These are phyloP conservation scores for Tenualosa ilisha DNA, from an alignment of 2,797 vertebrate species.

Conservation along the genomic window DNA sequence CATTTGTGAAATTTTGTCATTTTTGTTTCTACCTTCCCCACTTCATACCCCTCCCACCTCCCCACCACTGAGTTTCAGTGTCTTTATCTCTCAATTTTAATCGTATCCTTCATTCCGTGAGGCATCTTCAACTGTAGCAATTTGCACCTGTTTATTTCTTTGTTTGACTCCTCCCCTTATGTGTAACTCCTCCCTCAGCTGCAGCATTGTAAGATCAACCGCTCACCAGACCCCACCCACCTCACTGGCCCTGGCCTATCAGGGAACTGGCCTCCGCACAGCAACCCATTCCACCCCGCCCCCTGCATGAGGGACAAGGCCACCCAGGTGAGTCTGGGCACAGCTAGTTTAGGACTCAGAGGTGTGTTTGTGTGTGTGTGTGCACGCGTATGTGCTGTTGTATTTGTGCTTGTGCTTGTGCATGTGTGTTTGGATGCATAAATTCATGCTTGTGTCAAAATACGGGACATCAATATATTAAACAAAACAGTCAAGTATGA, in stretches of 20 bases:
- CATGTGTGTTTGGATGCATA: not conserved
- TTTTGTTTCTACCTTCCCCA: not conserved
- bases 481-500: not conserved
- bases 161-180: not conserved
- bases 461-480: not conserved
- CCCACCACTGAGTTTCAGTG: not conserved
- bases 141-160: not conserved
- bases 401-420: not conserved
- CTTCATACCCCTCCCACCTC: constrained; percentile 1
- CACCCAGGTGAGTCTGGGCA: constrained; percentile 83
- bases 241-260: constrained; percentile 86
- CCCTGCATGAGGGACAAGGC: constrained; percentile 98
- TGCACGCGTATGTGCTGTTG: constrained; percentile 2
- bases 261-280: constrained; percentile 95
- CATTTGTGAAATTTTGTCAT: not conserved
- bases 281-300: constrained; percentile 81
- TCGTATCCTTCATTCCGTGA: not conserved
- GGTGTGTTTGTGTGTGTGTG: not conserved
- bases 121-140: not conserved
- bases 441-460: not conserved
- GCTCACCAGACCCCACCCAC: constrained; percentile 82
- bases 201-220: constrained; percentile 42
- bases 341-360: not conserved
- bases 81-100: not conserved
- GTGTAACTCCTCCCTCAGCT: constrained; percentile 38